phyloP scores from a whole-genome alignment of 2,797 vertebrate genomes.

The Ctenopoma multispine region DNA sequence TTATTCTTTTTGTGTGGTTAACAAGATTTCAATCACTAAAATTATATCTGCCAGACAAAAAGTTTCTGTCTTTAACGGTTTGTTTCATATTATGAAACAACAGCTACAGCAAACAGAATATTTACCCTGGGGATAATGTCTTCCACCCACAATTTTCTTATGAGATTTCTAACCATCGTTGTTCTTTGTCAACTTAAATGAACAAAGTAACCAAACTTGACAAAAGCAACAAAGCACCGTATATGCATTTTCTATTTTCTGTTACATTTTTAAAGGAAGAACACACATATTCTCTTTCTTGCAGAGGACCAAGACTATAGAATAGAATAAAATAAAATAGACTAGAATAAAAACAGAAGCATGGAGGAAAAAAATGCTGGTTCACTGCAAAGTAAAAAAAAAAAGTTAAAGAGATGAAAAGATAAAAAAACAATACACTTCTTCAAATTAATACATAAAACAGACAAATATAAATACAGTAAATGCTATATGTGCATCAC shows the following conservation, averaged over 20 bases:
- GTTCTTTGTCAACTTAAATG: neutral
- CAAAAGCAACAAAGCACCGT: neutral
- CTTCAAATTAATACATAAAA: neutral
- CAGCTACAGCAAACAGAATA: neutral
- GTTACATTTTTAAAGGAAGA: no score
- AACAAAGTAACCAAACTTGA: neutral
- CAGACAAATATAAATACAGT: no score
- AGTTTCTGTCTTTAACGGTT: neutral
- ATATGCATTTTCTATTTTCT: no score
- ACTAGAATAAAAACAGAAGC: no score
- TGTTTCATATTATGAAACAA: neutral
- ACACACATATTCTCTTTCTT: neutral
- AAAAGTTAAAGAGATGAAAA: neutral
- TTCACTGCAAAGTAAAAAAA: no score
- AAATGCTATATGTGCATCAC: no score
- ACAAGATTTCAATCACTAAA: slow-evolving; percentile 13
- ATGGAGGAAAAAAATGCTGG: no score
- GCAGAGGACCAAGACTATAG: no score
- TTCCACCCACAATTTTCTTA: neutral
- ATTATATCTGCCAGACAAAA: neutral
- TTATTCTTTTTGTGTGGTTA: neutral
- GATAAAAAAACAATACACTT: neutral
- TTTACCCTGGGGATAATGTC: neutral
- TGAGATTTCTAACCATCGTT: neutral
- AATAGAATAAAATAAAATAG: no score